Conservation (phyloP, 1,140 invertebrate genomes). For the Cardiocondyla obscurior region DNA sequence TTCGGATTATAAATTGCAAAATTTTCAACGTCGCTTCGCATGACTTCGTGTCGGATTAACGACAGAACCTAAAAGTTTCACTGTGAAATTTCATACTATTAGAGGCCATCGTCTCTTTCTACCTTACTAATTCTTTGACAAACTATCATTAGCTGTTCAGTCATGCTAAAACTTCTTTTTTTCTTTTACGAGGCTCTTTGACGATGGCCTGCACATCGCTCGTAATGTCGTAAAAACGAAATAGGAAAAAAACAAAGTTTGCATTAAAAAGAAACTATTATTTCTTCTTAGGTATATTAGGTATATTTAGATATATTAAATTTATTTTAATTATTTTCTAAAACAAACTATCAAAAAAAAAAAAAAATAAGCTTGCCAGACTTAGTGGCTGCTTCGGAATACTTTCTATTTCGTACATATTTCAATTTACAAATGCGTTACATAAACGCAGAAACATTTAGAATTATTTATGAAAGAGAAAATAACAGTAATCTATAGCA, state of each 20-base stretch:
- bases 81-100: conserved; percentile 69
- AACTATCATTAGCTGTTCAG: conserved; percentile 70
- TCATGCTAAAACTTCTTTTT: conserved; percentile 69
- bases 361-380: no score
- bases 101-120: conserved; percentile 65
- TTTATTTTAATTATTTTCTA: no score
- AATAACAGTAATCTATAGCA: background rate
- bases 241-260: background rate
- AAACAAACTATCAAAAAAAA: no score
- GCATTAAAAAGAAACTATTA: background rate
- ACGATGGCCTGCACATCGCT: background rate
- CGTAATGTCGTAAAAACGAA: background rate
- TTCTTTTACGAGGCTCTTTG: conserved; percentile 30
- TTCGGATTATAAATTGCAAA: background rate
- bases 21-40: conserved; percentile 22
- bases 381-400: background rate
- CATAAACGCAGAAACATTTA: background rate
- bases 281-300: background rate
- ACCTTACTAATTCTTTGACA: conserved; percentile 57
- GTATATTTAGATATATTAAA: background rate
- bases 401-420: background rate
- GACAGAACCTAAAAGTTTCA: conserved; percentile 65
- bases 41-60: conserved; percentile 16
- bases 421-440: background rate
- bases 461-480: background rate